These are phyloP conservation scores for Philantomba maxwellii DNA, from an alignment of 2,113 vertebrate genomes.

Conservation along the genomic window DNA sequence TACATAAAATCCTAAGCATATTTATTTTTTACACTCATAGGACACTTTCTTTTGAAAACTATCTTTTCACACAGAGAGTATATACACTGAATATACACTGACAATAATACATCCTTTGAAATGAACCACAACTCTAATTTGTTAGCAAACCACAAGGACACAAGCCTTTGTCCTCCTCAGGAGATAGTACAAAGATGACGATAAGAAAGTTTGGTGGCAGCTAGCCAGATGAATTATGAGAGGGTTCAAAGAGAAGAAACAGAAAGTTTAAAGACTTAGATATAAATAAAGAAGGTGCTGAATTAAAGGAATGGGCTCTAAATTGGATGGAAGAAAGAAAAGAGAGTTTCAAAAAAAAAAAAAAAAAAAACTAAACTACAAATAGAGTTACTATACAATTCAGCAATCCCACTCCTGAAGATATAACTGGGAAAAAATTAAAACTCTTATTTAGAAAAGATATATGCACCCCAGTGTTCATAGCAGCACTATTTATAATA, in stretches of 20 bases:
- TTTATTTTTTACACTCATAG: neutral
- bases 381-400: no score
- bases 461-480: no score
- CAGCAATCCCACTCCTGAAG: no score
- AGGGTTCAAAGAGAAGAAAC: neutral
- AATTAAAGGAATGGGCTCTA: neutral
- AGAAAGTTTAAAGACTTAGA: neutral
- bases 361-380: no score
- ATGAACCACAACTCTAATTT: neutral
- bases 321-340: neutral
- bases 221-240: neutral
- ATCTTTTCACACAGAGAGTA: neutral
- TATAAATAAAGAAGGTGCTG: neutral
- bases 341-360: neutral
- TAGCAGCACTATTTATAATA: no score
- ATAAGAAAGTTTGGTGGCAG: neutral
- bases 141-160: neutral
- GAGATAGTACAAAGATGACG: neutral
- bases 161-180: neutral
- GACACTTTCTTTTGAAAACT: neutral
- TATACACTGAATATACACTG: neutral
- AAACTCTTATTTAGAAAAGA: no score
- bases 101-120: neutral
- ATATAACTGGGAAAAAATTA: no score
- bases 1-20: neutral